These are phyloP conservation scores for Apotomis turbidana DNA, from an alignment of 2,888 invertebrate species.

Conservation along the genomic window DNA sequence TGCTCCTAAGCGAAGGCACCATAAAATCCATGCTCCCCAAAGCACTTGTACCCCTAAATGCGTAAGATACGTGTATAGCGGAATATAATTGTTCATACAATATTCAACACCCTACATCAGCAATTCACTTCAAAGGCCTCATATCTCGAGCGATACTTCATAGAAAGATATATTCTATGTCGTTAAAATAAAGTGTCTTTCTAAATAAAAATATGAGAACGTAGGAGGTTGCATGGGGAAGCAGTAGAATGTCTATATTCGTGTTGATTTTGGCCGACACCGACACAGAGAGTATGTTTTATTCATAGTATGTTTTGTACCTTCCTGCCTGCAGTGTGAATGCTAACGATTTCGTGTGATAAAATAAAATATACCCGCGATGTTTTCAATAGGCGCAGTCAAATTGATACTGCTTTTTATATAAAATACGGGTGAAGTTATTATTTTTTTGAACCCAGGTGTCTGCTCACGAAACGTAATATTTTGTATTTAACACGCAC, in stretches of 20 bases:
- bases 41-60: conserved; percentile 21
- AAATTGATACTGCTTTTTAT: conserved; percentile 11
- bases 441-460: no score
- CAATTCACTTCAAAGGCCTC: neutral
- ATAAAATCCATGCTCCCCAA: conserved; percentile 13
- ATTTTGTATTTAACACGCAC: no score
- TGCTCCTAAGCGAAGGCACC: neutral
- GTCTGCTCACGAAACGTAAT: no score
- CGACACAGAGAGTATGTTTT: conserved; percentile 33
- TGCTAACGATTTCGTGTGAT: conserved; percentile 25
- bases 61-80: conserved; percentile 8
- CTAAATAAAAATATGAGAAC: neutral
- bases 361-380: conserved; percentile 19
- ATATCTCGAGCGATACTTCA: neutral
- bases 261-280: conserved; percentile 35
- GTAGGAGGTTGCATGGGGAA: neutral
- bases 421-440: no score
- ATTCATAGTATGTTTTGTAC: conserved; percentile 37
- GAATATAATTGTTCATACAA: conserved; percentile 36
- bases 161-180: neutral
- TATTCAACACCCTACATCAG: conserved; percentile 28
- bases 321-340: conserved; percentile 17
- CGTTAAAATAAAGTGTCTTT: neutral
- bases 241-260: conserved; percentile 14
- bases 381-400: conserved; percentile 19